Evolutionary conservation across 2,113 vertebrate species (phyloP), one percentile per base, ranked within the genome.

Genomic region (Cinclus cinclus): DNA sequence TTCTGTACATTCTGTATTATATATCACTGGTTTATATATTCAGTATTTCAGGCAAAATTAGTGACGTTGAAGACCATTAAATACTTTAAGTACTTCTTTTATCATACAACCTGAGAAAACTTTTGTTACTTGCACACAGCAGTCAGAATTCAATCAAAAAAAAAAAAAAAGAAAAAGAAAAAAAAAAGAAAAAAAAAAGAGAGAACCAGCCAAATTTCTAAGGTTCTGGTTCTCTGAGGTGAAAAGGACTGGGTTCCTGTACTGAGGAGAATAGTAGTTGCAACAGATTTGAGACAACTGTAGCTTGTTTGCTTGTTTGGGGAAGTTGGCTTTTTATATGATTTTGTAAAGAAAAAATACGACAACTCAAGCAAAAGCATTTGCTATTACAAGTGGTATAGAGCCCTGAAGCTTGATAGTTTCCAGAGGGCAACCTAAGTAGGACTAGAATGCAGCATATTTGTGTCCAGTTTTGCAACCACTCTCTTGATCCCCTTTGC

Each of bases 311-410:
- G 6, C 7, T 23, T 58, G 4, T 41, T 65, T 74, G 14, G 21
- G 9, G 9, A 30, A 5, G 11, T 22, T 68, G 25, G 2, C 2
- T 41, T 49, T 37, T 6, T 58, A 37, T 31, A 28, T 31, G 50
- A 22, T 17, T 18, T 6, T 9, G 10, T n/a, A 41, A 70, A 75
- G 16, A 58, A 42, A 44, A 53, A 65, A 8, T 24, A 24, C 22
- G 41, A 10, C 44, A 74, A 44, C 4, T 42, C 6, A 62, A 49
- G 25, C 30, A 31, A 78, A 88, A 65, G 0, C 8, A 55, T 33
- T 84, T 0, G 0, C 3, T 33, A 0, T 62, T 69, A 15, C 4
- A 16, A 60, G 19, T n/a, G 14, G 5, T 53, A 24, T 58, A 27
- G 12, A 62, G 13, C 18, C 39, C 30, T 74, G 53, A 69, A 42